Evolutionary conservation across 1,140 invertebrate genomes (phyloP).

Genomic region (Chlorops oryzae): DNA sequence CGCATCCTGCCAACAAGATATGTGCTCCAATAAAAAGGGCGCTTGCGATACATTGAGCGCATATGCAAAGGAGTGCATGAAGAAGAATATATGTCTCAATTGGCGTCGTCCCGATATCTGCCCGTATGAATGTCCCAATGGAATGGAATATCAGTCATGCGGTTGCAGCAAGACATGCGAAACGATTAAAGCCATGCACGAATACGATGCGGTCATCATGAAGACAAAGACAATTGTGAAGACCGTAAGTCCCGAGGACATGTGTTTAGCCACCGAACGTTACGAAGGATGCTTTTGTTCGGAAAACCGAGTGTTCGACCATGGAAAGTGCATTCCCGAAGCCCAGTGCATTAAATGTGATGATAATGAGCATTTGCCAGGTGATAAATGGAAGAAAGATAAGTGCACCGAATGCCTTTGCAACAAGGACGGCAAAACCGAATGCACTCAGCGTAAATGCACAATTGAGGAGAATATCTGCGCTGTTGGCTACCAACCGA

Average conservation of each 20-base stretch:
- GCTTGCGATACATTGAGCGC: conserved; percentile 61
- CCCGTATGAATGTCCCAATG: conserved; percentile 55
- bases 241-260: conserved; percentile 46
- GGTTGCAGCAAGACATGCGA: conserved; percentile 69
- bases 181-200: conserved; percentile 35
- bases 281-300: conserved; percentile 81
- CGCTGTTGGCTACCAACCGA: conserved; percentile 50
- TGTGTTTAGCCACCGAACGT: conserved; percentile 51
- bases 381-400: conserved; percentile 56
- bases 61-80: conserved; percentile 66
- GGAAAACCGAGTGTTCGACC: conserved; percentile 54
- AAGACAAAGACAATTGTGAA: conserved; percentile 41
- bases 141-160: conserved; percentile 63
- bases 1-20: conserved; percentile 61
- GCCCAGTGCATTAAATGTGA: conserved; percentile 38
- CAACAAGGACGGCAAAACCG: conserved; percentile 48
- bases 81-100: conserved; percentile 60
- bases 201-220: conserved; percentile 48
- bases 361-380: conserved; percentile 48
- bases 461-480: conserved; percentile 55
- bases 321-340: conserved; percentile 45
- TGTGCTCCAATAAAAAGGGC: conserved; percentile 55
- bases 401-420: conserved; percentile 73
- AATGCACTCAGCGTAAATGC: conserved; percentile 58
- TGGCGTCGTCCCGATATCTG: conserved; percentile 63